Percentiles rank a stretch among this genome's conserved stretches.
phyloP scores from a whole-genome alignment of 1,140 invertebrate genomes.

The Hypothenemus hampei region DNA sequence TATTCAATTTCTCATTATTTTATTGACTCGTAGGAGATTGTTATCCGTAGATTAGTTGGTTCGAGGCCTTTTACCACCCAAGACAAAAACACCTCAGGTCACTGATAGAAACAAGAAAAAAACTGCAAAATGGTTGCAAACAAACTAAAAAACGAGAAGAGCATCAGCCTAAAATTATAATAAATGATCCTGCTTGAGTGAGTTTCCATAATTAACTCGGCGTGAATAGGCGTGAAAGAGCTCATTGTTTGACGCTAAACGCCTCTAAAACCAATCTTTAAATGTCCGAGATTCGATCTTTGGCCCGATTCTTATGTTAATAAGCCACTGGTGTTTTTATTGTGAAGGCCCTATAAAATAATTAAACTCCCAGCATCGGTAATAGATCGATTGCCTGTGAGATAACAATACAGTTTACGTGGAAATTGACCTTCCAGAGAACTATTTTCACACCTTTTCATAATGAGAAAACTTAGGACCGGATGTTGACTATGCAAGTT shows the following conservation, averaged over 20 bases:
- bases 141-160: not conserved
- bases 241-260: conserved; percentile 27
- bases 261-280: conserved; percentile 20
- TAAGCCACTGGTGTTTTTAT: conserved; percentile 30
- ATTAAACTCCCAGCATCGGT: conserved; percentile 24
- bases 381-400: conserved; percentile 20
- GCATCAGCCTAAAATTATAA: not conserved
- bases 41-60: no score
- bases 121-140: conserved; percentile 3
- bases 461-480: no score
- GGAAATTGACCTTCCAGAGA: conserved; percentile 13
- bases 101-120: conserved; percentile 10
- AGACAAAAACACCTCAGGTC: conserved; percentile 12
- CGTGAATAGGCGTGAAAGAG: conserved; percentile 26
- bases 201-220: conserved; percentile 15
- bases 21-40: no score
- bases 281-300: conserved; percentile 24
- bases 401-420: conserved; percentile 16
- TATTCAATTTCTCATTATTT: no score
- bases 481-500: no score
- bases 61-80: conserved; percentile 6
- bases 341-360: conserved; percentile 26
- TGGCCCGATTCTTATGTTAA: conserved; percentile 29
- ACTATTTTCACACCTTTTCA: conserved; percentile 28
- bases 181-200: not conserved